Evolutionary conservation across 2,797 vertebrate genomes (phyloP).

Genomic region (Trachops cirrhosus): DNA sequence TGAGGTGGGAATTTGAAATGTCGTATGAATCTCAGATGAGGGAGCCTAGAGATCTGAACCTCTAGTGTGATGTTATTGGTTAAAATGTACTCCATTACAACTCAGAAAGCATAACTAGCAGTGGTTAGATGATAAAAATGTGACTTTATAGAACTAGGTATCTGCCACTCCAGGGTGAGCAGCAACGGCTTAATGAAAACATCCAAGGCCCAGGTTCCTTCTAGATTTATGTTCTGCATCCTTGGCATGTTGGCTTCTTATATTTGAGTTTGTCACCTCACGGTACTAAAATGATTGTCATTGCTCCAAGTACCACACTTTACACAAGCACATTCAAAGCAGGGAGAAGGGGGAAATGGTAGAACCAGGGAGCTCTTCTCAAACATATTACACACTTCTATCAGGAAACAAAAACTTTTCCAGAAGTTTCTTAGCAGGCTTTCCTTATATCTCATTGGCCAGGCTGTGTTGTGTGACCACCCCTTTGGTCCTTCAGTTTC

Average conservation of each 20-base stretch:
- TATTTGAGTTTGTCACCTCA: neutral
- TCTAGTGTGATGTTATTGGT: neutral
- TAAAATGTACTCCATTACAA: neutral
- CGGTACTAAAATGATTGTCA: neutral
- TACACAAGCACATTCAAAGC: neutral
- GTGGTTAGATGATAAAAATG: neutral
- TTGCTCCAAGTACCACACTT: neutral
- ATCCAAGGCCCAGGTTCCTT: neutral
- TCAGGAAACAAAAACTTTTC: neutral
- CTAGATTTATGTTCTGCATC: neutral
- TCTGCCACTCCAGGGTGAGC: neutral
- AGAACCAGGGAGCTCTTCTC: neutral
- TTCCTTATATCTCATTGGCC: neutral
- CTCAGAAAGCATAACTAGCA: neutral
- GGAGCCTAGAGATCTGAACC: neutral
- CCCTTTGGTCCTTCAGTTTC: neutral
- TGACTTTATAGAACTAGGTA: neutral
- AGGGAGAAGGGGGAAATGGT: neutral
- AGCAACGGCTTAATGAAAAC: neutral
- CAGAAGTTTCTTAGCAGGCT: neutral
- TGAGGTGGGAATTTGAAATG: neutral
- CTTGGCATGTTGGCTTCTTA: neutral
- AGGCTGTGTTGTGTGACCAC: neutral
- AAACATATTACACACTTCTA: neutral
- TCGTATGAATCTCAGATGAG: neutral